Base-by-base conservation (phyloP, 2,797 vertebrate species). In the Dryobates pubescens region DNA sequence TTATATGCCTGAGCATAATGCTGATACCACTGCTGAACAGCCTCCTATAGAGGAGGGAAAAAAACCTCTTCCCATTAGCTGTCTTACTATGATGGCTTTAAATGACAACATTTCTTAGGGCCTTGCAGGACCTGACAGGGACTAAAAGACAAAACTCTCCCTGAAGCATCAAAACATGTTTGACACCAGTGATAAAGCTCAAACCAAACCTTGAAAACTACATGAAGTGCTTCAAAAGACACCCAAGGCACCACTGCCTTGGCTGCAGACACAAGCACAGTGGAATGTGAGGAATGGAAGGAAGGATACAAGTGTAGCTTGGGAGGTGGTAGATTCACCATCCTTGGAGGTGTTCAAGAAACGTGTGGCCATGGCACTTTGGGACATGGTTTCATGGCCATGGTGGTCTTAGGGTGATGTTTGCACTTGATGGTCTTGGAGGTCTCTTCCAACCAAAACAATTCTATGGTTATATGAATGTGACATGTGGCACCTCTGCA, bases 21-120 rank as follows among this genome's bases (percentile, higher is more conserved):
- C 89, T 98, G 98, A 97, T 98, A 98, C 98, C 98, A 98, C 76
- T 98, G 98, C 97, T 98, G 98, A 95, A 97, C 97, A 96, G 97
- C 97, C 92, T 98, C 98, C 98, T 98, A 84, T n/a, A 86, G 94
- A 32, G 91, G 34, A 81, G 84, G 89, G 80, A 38, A 88, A 43
- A 43, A 92, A 91, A 32, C 59, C 86, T 71, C 94, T 89, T 83
- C 67, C 94, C 56, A 17, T 54, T 14, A 71, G 7, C 90, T 89
- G 75, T 13, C 83, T 34, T n/a, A 26, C 30, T 54, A 17, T 7
- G 45, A 24, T 32, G 8, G 10, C 67, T 75, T 51, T 7, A 23
- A 57, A 76, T 8, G n/a, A 71, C 43, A 82, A 51, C 80, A 43
- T 1, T 5, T 30, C 20, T 6, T 2, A 59, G 0, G 13, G 14